phyloP scores from a whole-genome alignment of 2,888 invertebrate species.

The Mythimna impura region DNA sequence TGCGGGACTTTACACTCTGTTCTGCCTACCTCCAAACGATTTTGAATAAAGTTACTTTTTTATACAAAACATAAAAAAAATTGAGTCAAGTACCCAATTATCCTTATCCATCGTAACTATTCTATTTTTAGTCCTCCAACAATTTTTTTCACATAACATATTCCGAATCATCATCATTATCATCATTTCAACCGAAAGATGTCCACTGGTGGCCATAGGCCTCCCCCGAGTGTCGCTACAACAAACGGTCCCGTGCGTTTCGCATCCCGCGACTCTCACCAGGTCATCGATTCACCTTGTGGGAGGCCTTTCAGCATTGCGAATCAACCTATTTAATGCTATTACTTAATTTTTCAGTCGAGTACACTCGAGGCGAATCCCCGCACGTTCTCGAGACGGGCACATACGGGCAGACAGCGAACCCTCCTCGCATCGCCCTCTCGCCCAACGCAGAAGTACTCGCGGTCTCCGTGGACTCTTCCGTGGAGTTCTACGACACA shows the following conservation, averaged over 20 bases:
- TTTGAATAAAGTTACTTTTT: no score
- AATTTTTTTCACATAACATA: neutral
- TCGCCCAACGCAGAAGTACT: conserved; percentile 95
- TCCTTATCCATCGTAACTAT: neutral
- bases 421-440: conserved; percentile 92
- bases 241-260: no score
- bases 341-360: conserved; percentile 90
- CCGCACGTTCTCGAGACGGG: conserved; percentile 93
- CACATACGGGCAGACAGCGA: conserved; percentile 89
- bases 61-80: no score
- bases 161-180: neutral
- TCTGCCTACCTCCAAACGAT: no score
- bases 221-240: no score
- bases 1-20: no score
- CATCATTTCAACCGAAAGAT: no score
- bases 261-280: no score
- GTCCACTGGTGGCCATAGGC: no score
- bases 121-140: neutral
- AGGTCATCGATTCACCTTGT: no score
- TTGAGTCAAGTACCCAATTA: no score
- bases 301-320: no score
- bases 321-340: neutral
- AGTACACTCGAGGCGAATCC: conserved; percentile 94
- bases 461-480: conserved; percentile 92
- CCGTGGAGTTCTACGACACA: conserved; percentile 93